Percentiles rank a stretch among this genome's conserved stretches.
Conservation (phyloP, 1,140 invertebrate species). For the Eulimnadia texana region DNA sequence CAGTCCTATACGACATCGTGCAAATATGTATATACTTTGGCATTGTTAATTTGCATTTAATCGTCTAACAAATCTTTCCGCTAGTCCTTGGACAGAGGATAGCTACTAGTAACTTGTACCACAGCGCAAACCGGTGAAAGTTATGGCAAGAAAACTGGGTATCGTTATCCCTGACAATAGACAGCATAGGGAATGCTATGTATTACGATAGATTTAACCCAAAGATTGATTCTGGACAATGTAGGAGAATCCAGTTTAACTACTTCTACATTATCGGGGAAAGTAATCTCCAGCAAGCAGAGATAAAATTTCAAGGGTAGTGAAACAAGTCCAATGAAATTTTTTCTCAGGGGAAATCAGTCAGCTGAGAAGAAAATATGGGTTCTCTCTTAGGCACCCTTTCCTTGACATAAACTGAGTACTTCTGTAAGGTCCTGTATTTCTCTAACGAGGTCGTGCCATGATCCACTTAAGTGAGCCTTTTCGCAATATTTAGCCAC, state of each 20-base stretch:
- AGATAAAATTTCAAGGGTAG: background rate
- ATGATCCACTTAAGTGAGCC: background rate
- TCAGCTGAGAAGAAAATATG: background rate
- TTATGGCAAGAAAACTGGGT: background rate
- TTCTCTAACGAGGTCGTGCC: background rate
- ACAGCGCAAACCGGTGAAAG: background rate
- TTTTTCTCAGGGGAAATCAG: background rate
- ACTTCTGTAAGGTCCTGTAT: background rate
- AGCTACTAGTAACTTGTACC: background rate
- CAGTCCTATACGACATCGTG: background rate
- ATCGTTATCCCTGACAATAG: background rate
- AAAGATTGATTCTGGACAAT: background rate
- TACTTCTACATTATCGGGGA: background rate
- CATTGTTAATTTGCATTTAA: background rate
- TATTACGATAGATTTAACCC: background rate
- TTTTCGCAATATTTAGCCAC: slow-evolving; percentile 18
- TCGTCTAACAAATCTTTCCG: background rate
- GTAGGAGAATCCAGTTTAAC: background rate
- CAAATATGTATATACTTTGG: background rate
- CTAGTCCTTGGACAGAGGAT: background rate
- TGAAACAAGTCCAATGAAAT: background rate
- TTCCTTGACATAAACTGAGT: background rate
- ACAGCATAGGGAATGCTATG: no score
- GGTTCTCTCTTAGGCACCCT: background rate
- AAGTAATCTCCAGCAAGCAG: background rate